phyloP scores from a whole-genome alignment of 2,888 invertebrate species.

The Liodrosophila aerea region DNA sequence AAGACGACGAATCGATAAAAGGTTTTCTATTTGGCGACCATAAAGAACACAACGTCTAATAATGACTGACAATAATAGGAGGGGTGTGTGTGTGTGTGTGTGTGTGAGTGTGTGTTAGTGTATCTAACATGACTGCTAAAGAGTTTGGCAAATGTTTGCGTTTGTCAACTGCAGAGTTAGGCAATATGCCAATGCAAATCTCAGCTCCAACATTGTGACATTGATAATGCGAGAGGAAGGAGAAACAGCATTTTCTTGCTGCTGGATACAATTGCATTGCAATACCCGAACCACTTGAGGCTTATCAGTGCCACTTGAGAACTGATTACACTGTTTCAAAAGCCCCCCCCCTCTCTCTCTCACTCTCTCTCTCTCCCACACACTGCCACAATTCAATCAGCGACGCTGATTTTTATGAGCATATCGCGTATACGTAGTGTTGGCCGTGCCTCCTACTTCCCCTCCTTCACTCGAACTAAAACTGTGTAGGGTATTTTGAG shows the following conservation, averaged over 20 bases:
- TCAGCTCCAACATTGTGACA: slow-evolving; percentile 19
- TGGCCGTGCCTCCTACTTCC: not conserved
- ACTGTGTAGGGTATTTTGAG: not conserved
- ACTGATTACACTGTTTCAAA: slow-evolving; percentile 25
- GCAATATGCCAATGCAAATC: slow-evolving; percentile 6
- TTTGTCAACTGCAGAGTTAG: not conserved
- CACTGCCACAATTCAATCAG: slow-evolving; percentile 22
- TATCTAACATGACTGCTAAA: slow-evolving; percentile 21
- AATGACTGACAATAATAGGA: not conserved
- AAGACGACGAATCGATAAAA: slow-evolving; percentile 43
- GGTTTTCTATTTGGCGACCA: slow-evolving; percentile 31
- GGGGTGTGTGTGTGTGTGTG: too few species aligned
- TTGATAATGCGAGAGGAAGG: slow-evolving; percentile 27
- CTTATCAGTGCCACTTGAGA: slow-evolving; percentile 40
- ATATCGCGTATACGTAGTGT: slow-evolving; percentile 16
- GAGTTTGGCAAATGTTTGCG: slow-evolving; percentile 26
- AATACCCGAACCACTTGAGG: slow-evolving; percentile 32
- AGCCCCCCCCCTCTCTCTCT: not conserved
- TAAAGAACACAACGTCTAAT: slow-evolving; percentile 17
- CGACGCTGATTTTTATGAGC: slow-evolving; percentile 25
- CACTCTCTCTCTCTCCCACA: not conserved
- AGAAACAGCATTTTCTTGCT: not conserved
- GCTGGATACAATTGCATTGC: slow-evolving; percentile 12
- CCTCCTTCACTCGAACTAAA: too few species aligned
- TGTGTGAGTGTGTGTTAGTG: too few species aligned